Evolutionary conservation across 2,113 vertebrate species (phyloP), one percentile per base, ranked within the genome.

Genomic region (Spilogale gracilis): DNA sequence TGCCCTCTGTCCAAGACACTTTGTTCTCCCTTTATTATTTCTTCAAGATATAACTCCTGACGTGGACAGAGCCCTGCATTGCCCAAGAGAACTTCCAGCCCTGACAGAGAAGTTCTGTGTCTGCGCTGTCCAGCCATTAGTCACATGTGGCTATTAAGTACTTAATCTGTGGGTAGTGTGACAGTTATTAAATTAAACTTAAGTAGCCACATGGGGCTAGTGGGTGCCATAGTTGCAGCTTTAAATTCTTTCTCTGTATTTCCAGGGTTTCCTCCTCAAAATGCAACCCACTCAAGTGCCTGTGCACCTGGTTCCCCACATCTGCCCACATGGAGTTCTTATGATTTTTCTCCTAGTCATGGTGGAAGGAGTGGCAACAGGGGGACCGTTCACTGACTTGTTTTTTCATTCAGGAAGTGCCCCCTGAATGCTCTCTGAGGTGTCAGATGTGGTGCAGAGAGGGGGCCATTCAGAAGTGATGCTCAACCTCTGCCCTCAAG

Each of bases 271-370:
- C 18, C 18, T 63, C 45, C 67, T 91, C 56, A 86, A 38, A 60
- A 32, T 17, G 43, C 60, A 90, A 6, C 65, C 58, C 48, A 7
- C 11, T 25, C 3, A 0, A 20, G 12, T 2, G 6, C 61, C 30
- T 0, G 0, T 16, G 38, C 1, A 13, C 65, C 23, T 1, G 0
- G 18, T 2, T 90, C 58, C 74, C 87, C 17, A 4, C 27, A 13
- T 45, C 63, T 38, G 48, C n/a, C 92, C 54, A 9, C 48, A 0
- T 9, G 13, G 69, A n/a, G 61, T 17, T 80, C 56, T 58, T 27
- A 0, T 14, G 74, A 21, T 65, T 81, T 65, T 52, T 67, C 60
- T 45, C 11, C 50, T 38, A 83, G 86, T 18, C 14, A 1, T 5
- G 1, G 45, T 25, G 84, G 60, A 52, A 89, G 56, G 61, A 11